Base-by-base conservation (phyloP, 2,113 vertebrate species). In the Pluvialis apricaria region DNA sequence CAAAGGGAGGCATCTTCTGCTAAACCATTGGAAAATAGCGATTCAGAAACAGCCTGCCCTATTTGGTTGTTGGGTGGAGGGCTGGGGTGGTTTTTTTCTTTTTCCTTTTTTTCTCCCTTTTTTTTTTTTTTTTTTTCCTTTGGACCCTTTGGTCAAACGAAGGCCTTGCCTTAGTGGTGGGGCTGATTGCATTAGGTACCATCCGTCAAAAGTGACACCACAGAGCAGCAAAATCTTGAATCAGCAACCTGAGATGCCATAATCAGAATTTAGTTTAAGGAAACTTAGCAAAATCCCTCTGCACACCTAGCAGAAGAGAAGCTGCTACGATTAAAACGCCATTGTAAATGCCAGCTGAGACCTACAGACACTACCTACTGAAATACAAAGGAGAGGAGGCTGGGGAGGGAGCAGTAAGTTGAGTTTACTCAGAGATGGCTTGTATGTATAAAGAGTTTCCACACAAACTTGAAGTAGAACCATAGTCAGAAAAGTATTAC, bases 201-300 rank as follows among this genome's bases (percentile, higher is more conserved):
- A 99, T 99, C 98, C 70, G 98, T 99, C 99, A 98, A 98, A 97
- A 95, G 95, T 98, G 99, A 99, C 99, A 99, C 97, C 96, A 92
- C 76, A 96, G 95, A 96, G 93, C 81, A 92, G 89, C 92, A 98
- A 98, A 98, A 97, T 93, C 97, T 97, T 97, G 98, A 98, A 98
- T 98, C 98, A 98, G 98, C 98, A 98, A 97, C 97, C 97, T 95
- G 86, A 98, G 96, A 97, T 89, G 95, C 98, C 98, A 98, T 98
- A 98, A 98, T 96, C 38, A 54, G 98, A 98, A 97, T 98, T 98
- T 97, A 97, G 98, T 98, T 97, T 97, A 98, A 69, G 90, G 98
- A 98, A 97, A 98, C 97, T 98, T 97, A 97, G 97, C 96, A 88
- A 97, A 95, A 97, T 96, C 94, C 94, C 94, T 95, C 90, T 97